Evolutionary conservation across 1,140 invertebrate species (phyloP), one percentile per base, ranked within the genome.

Genomic region (Copidosoma floridanum): DNA sequence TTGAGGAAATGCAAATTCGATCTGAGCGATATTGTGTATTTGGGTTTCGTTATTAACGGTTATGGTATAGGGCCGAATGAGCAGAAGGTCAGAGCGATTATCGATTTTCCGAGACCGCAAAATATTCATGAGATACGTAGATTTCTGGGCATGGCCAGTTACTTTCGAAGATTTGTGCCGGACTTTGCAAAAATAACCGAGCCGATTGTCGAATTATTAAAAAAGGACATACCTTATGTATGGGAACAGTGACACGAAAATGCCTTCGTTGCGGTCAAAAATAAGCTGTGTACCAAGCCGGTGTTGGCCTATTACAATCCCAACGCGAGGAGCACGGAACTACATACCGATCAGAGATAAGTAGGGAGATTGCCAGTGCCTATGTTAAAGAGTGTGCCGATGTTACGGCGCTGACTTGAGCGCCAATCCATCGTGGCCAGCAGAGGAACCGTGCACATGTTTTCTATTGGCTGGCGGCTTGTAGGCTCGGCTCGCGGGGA

Each of bases 281-380:
- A 38, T 14, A 23, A 23, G 44, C 38, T 64, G 38, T 41, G 18
- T 14, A 40, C 29, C 32, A 12, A 41, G 29, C 70, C 69, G n/a
- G 67, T 72, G 18, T 38, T 72, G 20, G 58, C 51, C 23, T 54
- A 48, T 35, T 55, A 48, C 60, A 55, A 69, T 27, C 40, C 32
- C 7, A 24, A 26, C 1, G 35, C 57, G 10, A n/a, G n/a, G n/a
- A 43, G 43, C 8, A 65, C 63, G 10, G 54, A 64, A 24, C 27
- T 64, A 6, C 61, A 67, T 44, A 73, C 68, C 0, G 77, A 79
- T 56, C 73, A 71, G 0, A 68, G 65, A n/a, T 44, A 53, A 57
- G 0, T 23, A 63, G 3, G 67, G 32, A n/a, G n/a, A n/a, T n/a
- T n/a, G n/a, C n/a, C n/a, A n/a, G n/a, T n/a, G n/a, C n/a, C n/a